phyloP scores from a whole-genome alignment of 2,888 invertebrate species.

The Drosophila parthenogenetica region DNA sequence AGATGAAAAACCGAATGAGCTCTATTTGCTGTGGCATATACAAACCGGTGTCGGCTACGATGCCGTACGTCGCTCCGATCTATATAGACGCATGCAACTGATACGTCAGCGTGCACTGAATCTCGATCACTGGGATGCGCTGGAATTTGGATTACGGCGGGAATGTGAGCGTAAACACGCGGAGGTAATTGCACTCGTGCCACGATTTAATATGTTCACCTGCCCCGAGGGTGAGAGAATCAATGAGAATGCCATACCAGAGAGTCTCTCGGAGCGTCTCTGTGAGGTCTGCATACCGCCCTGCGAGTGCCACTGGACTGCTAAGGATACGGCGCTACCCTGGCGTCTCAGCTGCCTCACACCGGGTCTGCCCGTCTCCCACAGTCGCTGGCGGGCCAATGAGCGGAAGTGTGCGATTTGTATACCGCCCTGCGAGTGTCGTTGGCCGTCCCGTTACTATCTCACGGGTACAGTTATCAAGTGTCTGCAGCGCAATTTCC shows the following conservation, averaged over 20 bases:
- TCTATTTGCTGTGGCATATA: constrained; percentile 86
- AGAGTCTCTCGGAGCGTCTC: neutral
- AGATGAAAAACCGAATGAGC: constrained; percentile 84
- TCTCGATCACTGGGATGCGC: constrained; percentile 86
- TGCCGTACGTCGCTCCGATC: constrained; percentile 85
- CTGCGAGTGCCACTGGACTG: constrained; percentile 63
- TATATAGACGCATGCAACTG: constrained; percentile 86
- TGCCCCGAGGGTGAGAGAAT: constrained; percentile 16
- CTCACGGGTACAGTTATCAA: constrained; percentile 66
- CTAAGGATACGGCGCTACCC: constrained; percentile 42
- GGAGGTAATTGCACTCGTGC: constrained; percentile 38
- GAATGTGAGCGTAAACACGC: constrained; percentile 50
- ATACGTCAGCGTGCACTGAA: constrained; percentile 84
- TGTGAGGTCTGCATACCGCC: constrained; percentile 61
- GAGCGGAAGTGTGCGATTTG: constrained; percentile 42
- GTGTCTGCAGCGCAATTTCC: constrained; percentile 61
- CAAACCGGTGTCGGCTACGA: constrained; percentile 86
- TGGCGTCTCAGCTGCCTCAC: constrained; percentile 53
- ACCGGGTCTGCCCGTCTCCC: neutral
- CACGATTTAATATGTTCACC: constrained; percentile 30
- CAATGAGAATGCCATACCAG: neutral
- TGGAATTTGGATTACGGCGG: constrained; percentile 67
- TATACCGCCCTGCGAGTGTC: constrained; percentile 71
- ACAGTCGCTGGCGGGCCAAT: constrained; percentile 46
- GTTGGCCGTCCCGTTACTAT: constrained; percentile 68